phyloP scores from a whole-genome alignment of 1,140 invertebrate genomes.

The Penaeus vannamei region DNA sequence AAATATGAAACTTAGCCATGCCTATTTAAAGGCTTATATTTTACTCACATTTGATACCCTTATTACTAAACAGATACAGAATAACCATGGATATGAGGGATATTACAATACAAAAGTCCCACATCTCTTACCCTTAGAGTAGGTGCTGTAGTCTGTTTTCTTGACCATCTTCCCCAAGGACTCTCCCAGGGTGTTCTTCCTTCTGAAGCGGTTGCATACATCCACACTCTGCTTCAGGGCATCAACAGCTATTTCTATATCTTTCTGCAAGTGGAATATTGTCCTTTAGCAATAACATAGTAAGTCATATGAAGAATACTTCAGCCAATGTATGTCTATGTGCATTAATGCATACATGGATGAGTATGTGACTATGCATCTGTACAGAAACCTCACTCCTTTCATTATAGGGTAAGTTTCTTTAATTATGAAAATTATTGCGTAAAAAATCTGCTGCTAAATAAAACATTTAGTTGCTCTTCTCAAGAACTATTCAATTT shows the following conservation, averaged over 20 bases:
- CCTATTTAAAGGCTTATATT: too few species aligned
- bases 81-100: background rate
- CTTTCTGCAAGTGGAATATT: constrained; percentile 72
- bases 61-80: background rate
- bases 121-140: constrained; percentile 78
- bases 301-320: constrained; percentile 22
- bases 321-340: constrained; percentile 48
- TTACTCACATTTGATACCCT: too few species aligned
- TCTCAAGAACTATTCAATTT: background rate
- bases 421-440: background rate
- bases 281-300: background rate
- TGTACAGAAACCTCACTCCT: background rate
- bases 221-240: constrained; percentile 82
- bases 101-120: too few species aligned
- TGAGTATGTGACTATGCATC: background rate
- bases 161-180: constrained; percentile 87
- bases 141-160: constrained; percentile 82
- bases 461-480: background rate
- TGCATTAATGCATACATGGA: constrained; percentile 40
- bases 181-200: constrained; percentile 82
- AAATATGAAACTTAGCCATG: too few species aligned
- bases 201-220: constrained; percentile 82
- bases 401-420: background rate
- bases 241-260: constrained; percentile 82
- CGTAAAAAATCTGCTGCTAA: too few species aligned